Percentiles rank a stretch among this genome's conserved stretches.
Evolutionary conservation across 1,140 invertebrate genomes (phyloP).

Genomic region (Mamestra configurata): DNA sequence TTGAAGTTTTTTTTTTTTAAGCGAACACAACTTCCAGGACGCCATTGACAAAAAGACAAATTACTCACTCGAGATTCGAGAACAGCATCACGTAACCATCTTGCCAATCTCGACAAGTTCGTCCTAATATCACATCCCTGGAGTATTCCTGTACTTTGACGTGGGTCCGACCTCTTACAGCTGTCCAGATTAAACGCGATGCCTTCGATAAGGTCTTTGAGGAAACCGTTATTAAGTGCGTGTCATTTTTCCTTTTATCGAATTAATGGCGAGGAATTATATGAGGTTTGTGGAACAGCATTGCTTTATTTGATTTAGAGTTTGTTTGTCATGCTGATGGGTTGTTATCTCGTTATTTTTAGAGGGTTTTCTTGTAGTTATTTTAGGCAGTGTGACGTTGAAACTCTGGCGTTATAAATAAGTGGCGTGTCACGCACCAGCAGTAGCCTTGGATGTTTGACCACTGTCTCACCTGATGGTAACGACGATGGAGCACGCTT

Average conservation of each 20-base stretch:
- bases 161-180: conserved; percentile 25
- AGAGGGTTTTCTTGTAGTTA: too few species aligned
- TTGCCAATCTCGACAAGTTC: conserved; percentile 7
- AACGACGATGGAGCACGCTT: too few species aligned
- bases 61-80: not conserved
- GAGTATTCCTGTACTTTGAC: not conserved
- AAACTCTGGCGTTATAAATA: too few species aligned
- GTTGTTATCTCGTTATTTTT: not conserved
- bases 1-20: too few species aligned
- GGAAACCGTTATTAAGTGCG: conserved; percentile 13
- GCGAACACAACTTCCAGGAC: too few species aligned
- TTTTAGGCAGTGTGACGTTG: too few species aligned
- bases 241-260: conserved; percentile 18
- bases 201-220: not conserved
- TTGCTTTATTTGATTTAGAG: not conserved
- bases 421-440: too few species aligned
- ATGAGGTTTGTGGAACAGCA: not conserved
- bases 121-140: conserved; percentile 18
- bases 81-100: not conserved
- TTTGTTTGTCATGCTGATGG: not conserved
- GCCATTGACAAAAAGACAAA: conserved; percentile 16
- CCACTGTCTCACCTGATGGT: too few species aligned
- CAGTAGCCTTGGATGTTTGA: too few species aligned
- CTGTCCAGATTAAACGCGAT: conserved; percentile 18
- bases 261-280: not conserved